phyloP scores from a whole-genome alignment of 2,113 vertebrate genomes.

The Maccullochella peelii region DNA sequence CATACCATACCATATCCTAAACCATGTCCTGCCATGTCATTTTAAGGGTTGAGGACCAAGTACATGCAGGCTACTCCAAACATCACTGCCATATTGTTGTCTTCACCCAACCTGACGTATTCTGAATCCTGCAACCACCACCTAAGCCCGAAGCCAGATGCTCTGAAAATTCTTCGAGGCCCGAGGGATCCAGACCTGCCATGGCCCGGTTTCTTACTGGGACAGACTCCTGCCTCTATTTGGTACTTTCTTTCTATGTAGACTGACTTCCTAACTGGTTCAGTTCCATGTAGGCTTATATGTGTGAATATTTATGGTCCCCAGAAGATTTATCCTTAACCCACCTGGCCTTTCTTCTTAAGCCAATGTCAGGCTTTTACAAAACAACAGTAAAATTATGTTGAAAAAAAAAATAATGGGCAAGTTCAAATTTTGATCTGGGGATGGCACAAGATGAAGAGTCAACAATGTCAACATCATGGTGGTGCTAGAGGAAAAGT shows the following conservation, averaged over 20 bases:
- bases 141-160: conserved; percentile 87
- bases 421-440: no score
- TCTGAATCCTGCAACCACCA: conserved; percentile 87
- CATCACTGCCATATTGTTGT: conserved; percentile 89
- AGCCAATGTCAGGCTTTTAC: neutral
- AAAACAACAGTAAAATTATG: neutral
- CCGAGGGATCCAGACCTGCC: conserved; percentile 92
- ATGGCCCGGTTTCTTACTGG: conserved; percentile 94
- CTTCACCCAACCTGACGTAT: conserved; percentile 88
- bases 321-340: neutral
- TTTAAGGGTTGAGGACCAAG: conserved; percentile 86
- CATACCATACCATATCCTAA: neutral
- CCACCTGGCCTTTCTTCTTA: neutral
- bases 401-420: no score
- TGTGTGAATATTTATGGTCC: neutral
- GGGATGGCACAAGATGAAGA: no score
- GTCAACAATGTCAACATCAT: no score
- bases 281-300: neutral
- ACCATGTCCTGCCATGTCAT: conserved; percentile 2
- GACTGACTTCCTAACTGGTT: neutral
- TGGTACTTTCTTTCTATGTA: conserved; percentile 82
- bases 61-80: conserved; percentile 94
- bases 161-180: conserved; percentile 90
- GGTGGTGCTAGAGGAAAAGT: no score
- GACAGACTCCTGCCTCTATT: conserved; percentile 95